phyloP scores from a whole-genome alignment of 2,888 invertebrate species.

The Acholoe squamosa region DNA sequence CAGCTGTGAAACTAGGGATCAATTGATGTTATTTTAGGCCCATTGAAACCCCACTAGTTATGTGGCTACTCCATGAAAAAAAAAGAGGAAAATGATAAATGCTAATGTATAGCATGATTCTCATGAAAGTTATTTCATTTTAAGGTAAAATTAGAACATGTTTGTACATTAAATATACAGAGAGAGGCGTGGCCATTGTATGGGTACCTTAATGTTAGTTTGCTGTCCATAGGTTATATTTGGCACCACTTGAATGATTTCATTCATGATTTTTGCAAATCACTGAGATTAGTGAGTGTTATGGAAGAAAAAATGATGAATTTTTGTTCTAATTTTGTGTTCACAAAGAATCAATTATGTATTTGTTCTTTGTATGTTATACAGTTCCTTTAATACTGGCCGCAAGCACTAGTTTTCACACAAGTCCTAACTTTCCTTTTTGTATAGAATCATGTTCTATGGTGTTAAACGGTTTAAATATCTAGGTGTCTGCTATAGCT shows the following conservation, averaged over 20 bases:
- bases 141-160: neutral
- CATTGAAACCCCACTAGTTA: neutral
- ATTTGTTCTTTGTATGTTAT: neutral
- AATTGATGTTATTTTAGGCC: neutral
- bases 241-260: slow-evolving; percentile 51
- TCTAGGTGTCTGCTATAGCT: slow-evolving; percentile 47
- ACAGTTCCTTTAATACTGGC: neutral
- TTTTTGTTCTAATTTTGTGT: slow-evolving; percentile 14
- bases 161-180: slow-evolving; percentile 28
- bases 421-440: neutral
- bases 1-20: neutral
- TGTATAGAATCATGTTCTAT: neutral
- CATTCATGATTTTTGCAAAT: slow-evolving; percentile 25
- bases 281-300: slow-evolving; percentile 34
- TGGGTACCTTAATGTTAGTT: slow-evolving; percentile 4
- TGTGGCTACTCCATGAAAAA: neutral
- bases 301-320: neutral
- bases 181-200: slow-evolving; percentile 2
- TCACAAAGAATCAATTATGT: neutral
- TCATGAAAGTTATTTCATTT: neutral
- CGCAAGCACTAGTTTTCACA: neutral
- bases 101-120: neutral
- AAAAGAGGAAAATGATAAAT: neutral
- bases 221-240: slow-evolving; percentile 26
- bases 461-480: slow-evolving; percentile 48